Conservation (phyloP, 1,140 invertebrate species). For the Eufriesea mexicana region DNA sequence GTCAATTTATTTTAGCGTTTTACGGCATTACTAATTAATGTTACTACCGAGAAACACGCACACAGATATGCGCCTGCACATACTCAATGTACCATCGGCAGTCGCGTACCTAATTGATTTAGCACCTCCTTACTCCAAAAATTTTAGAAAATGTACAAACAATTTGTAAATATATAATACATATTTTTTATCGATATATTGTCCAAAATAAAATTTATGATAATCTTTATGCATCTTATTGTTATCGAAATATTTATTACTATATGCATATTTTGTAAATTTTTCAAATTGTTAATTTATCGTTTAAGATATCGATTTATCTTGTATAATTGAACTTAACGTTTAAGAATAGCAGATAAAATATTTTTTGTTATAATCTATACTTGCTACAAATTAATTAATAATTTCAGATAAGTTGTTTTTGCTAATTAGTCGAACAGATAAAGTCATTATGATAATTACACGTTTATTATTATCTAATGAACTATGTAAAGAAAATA, state of each 20-base stretch:
- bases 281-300: background rate
- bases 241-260: background rate
- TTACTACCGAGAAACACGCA: conserved; percentile 29
- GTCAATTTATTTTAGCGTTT: background rate
- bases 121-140: conserved; percentile 14
- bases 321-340: too few relatives aligned
- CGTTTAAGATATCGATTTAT: background rate
- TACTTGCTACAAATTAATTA: background rate
- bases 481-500: background rate
- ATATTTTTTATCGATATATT: background rate
- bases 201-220: background rate
- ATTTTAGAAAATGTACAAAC: background rate
- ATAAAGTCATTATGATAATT: background rate
- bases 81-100: background rate
- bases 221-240: background rate
- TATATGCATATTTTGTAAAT: background rate
- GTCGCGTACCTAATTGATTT: conserved; percentile 39
- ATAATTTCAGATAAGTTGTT: background rate
- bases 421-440: background rate
- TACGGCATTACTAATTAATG: conserved; percentile 31
- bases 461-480: background rate
- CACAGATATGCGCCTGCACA: background rate
- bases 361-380: too few relatives aligned
- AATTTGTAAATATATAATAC: background rate
- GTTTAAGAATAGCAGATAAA: too few relatives aligned